Percentiles rank a stretch among this genome's conserved stretches.
Evolutionary conservation across 2,888 invertebrate species (phyloP).

Genomic region (Orthonychiurus folsomi): DNA sequence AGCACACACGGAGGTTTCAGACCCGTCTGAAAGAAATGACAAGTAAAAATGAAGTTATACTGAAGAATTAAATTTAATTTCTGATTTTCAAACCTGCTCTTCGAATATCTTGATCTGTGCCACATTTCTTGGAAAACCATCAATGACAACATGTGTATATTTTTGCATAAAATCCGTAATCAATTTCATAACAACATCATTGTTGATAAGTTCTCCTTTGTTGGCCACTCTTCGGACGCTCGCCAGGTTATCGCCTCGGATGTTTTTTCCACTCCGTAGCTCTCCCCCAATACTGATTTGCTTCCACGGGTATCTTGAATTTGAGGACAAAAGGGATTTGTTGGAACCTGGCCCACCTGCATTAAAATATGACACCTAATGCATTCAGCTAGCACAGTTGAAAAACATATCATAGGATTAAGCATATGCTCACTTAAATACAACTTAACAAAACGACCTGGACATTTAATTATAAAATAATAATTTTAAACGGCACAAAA

Average conservation of each 20-base stretch:
- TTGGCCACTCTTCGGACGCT: conserved; percentile 57
- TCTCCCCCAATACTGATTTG: conserved; percentile 68
- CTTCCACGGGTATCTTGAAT: conserved; percentile 17
- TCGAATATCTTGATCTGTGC: conserved; percentile 82
- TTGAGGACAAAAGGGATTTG: conserved; percentile 68
- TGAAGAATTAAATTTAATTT: too few relatives aligned
- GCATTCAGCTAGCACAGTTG: too few relatives aligned
- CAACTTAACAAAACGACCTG: too few relatives aligned
- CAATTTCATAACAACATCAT: conserved; percentile 35
- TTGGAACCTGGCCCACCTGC: conserved; percentile 83
- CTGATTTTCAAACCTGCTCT: conserved; percentile 78
- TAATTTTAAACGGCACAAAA: too few relatives aligned
- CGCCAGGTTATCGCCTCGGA: conserved; percentile 46
- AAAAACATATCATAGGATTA: too few relatives aligned
- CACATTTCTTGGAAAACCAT: conserved; percentile 87
- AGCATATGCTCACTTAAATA: too few relatives aligned
- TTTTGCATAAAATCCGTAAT: conserved; percentile 56
- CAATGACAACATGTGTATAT: conserved; percentile 58
- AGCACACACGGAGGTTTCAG: conserved; percentile 70
- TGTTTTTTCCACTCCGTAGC: conserved; percentile 59
- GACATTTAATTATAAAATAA: too few relatives aligned
- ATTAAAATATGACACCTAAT: too few relatives aligned
- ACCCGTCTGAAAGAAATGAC: conserved; percentile 53
- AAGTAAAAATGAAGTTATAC: too few relatives aligned
- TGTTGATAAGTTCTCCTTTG: conserved; percentile 69